A percentile compares a stretch with the other conserved stretches of the same genome.
These are phyloP conservation scores for Diadema setosum DNA, from an alignment of 35 echinoderm and acorn worm species.

Conservation along the genomic window DNA sequence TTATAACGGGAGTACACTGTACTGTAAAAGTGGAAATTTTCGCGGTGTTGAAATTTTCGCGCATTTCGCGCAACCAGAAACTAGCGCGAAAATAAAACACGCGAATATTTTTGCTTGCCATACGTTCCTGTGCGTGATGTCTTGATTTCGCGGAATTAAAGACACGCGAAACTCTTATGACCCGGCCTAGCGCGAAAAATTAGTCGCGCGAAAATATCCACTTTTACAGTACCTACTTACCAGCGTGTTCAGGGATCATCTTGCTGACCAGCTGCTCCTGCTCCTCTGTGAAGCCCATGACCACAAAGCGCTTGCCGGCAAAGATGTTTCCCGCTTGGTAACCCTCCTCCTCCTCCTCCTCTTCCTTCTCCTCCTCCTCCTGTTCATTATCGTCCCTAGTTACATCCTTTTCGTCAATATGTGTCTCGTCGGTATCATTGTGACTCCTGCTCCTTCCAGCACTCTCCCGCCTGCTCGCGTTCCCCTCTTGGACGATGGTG, in stretches of 20 bases:
- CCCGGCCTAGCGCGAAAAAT: too few species aligned
- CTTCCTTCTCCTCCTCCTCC: slow-evolving; percentile 10
- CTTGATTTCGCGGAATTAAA: too few species aligned
- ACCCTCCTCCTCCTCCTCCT: slow-evolving; percentile 6
- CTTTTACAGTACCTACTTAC: too few species aligned
- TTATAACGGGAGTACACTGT: too few species aligned
- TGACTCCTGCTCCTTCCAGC: not conserved
- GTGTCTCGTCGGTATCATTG: slow-evolving; percentile 18
- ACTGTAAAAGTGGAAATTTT: too few species aligned
- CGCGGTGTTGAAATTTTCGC: too few species aligned
- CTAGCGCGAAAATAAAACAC: too few species aligned
- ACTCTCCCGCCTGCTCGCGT: not conserved
- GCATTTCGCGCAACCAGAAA: too few species aligned
- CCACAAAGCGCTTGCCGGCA: slow-evolving; percentile 56
- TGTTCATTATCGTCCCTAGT: not conserved
- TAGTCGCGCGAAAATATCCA: too few species aligned
- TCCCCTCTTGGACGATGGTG: slow-evolving; percentile 8
- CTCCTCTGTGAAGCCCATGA: slow-evolving; percentile 49
- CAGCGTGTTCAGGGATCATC: slow-evolving; percentile 44
- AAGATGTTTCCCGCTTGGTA: slow-evolving; percentile 48
- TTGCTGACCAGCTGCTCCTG: slow-evolving; percentile 37
- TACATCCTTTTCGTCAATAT: not conserved
- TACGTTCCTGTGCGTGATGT: too few species aligned
- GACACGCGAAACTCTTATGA: too few species aligned
- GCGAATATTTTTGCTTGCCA: too few species aligned